These are phyloP conservation scores for Gallinago undulata DNA, from an alignment of 2,113 vertebrate genomes.

Conservation along the genomic window DNA sequence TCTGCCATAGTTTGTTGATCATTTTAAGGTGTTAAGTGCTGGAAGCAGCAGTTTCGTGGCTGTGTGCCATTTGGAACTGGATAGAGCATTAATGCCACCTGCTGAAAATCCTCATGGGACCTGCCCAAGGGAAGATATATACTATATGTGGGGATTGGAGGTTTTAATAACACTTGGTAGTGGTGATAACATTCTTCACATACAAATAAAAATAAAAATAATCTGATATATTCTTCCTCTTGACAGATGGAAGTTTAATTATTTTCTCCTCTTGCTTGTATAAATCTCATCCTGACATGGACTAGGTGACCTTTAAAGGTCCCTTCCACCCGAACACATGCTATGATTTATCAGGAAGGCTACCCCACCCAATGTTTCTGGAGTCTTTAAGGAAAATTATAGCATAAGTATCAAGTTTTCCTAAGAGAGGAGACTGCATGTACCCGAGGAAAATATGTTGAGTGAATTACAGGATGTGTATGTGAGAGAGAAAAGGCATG, in stretches of 20 bases:
- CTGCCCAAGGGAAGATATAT: neutral
- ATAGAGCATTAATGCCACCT: conserved; percentile 59
- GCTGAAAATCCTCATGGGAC: conserved; percentile 27
- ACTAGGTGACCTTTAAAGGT: too few species aligned
- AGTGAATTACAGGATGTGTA: neutral
- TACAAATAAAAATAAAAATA: neutral
- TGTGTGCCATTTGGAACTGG: neutral
- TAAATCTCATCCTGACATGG: neutral
- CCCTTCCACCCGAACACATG: too few species aligned
- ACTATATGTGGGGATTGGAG: neutral
- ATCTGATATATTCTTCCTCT: neutral
- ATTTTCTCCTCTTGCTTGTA: neutral
- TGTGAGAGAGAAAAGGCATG: neutral
- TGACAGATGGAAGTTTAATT: neutral
- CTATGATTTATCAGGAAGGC: neutral
- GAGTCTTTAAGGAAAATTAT: conserved; percentile 5
- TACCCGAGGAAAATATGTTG: neutral
- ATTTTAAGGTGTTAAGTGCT: conserved; percentile 27
- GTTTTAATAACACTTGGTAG: neutral
- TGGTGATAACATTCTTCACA: neutral
- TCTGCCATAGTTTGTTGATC: conserved; percentile 40
- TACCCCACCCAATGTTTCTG: neutral
- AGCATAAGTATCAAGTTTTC: neutral
- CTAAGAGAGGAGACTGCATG: neutral
- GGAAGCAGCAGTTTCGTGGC: neutral